These are phyloP conservation scores for Tretioscincus oriximinensis DNA, from an alignment of 2,113 vertebrate genomes.

Conservation along the genomic window DNA sequence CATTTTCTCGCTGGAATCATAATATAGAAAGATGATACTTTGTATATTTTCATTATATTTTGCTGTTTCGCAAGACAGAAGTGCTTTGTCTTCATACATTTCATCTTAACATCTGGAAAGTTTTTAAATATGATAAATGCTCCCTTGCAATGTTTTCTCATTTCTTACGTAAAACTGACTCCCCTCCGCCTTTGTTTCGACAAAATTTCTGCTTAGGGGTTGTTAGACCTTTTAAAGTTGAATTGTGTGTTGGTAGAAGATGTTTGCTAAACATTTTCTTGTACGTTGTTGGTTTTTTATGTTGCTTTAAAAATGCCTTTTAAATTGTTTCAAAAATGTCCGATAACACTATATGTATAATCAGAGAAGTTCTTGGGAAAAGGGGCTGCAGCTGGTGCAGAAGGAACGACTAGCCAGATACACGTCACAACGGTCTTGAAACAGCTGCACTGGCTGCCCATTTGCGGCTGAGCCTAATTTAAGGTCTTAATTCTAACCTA, in stretches of 20 bases:
- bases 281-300: neutral
- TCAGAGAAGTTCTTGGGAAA: too few species aligned
- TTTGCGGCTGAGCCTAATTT: too few species aligned
- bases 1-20: neutral
- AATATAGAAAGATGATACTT: neutral
- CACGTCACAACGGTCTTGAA: too few species aligned
- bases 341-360: too few species aligned
- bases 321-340: neutral
- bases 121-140: constrained; percentile 9
- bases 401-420: too few species aligned
- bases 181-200: constrained; percentile 33
- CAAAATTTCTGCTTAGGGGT: constrained; percentile 37
- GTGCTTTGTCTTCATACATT: constrained; percentile 2
- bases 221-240: constrained; percentile 21
- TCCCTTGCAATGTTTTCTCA: constrained; percentile 31
- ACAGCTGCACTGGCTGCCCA: too few species aligned
- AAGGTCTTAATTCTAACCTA: too few species aligned
- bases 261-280: neutral
- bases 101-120: constrained; percentile 31
- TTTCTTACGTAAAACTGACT: constrained; percentile 41
- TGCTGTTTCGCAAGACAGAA: constrained; percentile 37
- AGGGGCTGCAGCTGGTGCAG: too few species aligned
- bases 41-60: constrained; percentile 33
- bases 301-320: neutral
- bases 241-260: constrained; percentile 41